phyloP scores from a whole-genome alignment of 1,140 invertebrate genomes.

The Megalopta genalis region DNA sequence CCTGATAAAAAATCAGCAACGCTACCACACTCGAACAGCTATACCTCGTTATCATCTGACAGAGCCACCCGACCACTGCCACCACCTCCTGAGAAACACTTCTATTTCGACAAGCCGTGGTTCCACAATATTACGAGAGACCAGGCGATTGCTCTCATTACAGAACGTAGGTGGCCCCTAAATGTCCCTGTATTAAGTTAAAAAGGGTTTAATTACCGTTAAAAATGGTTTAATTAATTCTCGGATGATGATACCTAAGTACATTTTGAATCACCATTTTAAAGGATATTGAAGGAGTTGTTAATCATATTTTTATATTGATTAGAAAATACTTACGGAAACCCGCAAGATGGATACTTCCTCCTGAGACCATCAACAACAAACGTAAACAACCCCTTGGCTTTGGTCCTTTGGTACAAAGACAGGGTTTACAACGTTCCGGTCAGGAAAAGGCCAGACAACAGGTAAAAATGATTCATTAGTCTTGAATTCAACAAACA shows the following conservation, averaged over 20 bases:
- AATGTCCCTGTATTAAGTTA: background rate
- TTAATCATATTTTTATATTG: background rate
- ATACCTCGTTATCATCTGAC: constrained; percentile 64
- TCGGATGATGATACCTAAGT: too few species aligned
- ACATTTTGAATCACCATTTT: too few species aligned
- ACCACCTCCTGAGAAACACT: constrained; percentile 71
- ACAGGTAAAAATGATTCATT: constrained; percentile 64
- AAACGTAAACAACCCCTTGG: constrained; percentile 73
- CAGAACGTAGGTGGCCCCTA: constrained; percentile 68
- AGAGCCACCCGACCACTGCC: constrained; percentile 74
- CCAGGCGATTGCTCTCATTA: constrained; percentile 72
- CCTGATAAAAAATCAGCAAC: constrained; percentile 75
- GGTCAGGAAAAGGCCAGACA: constrained; percentile 74
- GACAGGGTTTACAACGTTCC: constrained; percentile 77
- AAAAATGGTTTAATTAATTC: too few species aligned
- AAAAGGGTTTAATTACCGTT: too few species aligned
- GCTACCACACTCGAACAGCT: constrained; percentile 70
- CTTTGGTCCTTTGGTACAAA: constrained; percentile 75
- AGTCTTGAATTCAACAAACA: background rate
- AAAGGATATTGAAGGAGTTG: background rate
- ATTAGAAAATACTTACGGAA: constrained; percentile 70
- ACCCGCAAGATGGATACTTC: constrained; percentile 73
- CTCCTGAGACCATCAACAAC: constrained; percentile 75
- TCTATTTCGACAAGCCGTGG: constrained; percentile 75
- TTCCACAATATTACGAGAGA: constrained; percentile 76